Conservation (phyloP, 2,888 invertebrate genomes). For the Athalia circularis region DNA sequence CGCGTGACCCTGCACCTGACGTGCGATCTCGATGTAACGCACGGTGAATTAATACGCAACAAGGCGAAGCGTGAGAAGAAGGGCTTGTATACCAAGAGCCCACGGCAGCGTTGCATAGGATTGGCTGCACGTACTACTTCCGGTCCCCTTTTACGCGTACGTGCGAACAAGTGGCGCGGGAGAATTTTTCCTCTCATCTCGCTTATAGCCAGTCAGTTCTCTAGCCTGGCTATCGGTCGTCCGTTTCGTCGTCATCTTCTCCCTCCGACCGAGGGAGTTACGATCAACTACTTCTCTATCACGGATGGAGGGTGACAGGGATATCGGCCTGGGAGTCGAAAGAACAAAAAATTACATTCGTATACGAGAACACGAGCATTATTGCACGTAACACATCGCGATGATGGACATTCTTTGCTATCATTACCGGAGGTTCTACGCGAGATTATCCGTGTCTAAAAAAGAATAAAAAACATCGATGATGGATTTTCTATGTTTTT, state of each 20-base stretch:
- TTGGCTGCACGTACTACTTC: constrained; percentile 38
- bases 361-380: background rate
- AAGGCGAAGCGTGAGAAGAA: background rate
- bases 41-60: background rate
- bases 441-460: background rate
- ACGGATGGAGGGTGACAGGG: constrained; percentile 33
- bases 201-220: background rate
- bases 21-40: background rate
- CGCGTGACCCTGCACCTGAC: constrained; percentile 42
- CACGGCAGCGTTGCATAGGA: constrained; percentile 6
- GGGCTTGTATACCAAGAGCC: background rate
- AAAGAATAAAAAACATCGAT: background rate
- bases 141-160: constrained; percentile 38
- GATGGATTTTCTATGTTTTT: background rate
- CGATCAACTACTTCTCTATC: constrained; percentile 26
- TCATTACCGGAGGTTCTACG: too few species aligned
- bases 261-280: constrained; percentile 32
- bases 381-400: background rate
- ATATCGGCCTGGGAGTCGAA: background rate
- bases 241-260: constrained; percentile 22
- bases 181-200: constrained; percentile 19
- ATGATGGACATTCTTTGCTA: background rate
- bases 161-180: constrained; percentile 44
- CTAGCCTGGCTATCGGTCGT: background rate
- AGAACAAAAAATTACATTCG: background rate